Evolutionary conservation across 2,888 invertebrate genomes (phyloP).

Genomic region (Microctonus hyperodae): DNA sequence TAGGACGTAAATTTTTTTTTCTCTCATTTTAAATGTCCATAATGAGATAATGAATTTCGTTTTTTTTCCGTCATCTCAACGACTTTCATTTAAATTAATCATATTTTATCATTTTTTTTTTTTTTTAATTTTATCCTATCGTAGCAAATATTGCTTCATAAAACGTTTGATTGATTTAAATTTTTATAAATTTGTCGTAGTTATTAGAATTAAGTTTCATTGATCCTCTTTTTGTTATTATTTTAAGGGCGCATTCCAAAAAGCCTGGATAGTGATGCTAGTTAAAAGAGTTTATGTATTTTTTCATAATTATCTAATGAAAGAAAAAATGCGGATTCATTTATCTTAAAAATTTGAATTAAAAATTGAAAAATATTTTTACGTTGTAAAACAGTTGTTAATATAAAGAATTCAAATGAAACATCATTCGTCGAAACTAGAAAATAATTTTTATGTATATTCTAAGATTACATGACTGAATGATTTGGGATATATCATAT

Average conservation of each 20-base stretch:
- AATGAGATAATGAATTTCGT: not conserved
- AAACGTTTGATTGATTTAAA: not conserved
- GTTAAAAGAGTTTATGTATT: conserved; percentile 22
- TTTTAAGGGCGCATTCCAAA: conserved; percentile 17
- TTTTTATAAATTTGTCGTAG: not conserved
- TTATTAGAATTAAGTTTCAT: not conserved
- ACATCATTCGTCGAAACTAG: conserved; percentile 40
- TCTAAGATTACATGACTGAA: conserved; percentile 52
- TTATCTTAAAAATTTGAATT: not conserved
- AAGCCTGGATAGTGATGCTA: conserved; percentile 8
- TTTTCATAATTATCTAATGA: conserved; percentile 9
- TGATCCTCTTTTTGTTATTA: not conserved
- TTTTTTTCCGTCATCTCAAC: too few relatives aligned
- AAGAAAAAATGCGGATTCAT: conserved; percentile 14
- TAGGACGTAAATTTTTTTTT: not conserved
- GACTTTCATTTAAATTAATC: conserved; percentile 12
- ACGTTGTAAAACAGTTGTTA: conserved; percentile 30
- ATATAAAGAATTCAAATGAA: conserved; percentile 35
- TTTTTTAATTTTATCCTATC: not conserved
- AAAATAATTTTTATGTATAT: conserved; percentile 45
- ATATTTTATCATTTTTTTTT: conserved; percentile 5
- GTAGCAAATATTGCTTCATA: conserved; percentile 1
- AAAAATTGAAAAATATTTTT: conserved; percentile 41
- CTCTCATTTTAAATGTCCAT: conserved; percentile 11
- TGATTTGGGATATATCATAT: conserved; percentile 37